These are phyloP conservation scores for Spisula subtruncata DNA, from an alignment of 2,888 invertebrate genomes.

Conservation along the genomic window DNA sequence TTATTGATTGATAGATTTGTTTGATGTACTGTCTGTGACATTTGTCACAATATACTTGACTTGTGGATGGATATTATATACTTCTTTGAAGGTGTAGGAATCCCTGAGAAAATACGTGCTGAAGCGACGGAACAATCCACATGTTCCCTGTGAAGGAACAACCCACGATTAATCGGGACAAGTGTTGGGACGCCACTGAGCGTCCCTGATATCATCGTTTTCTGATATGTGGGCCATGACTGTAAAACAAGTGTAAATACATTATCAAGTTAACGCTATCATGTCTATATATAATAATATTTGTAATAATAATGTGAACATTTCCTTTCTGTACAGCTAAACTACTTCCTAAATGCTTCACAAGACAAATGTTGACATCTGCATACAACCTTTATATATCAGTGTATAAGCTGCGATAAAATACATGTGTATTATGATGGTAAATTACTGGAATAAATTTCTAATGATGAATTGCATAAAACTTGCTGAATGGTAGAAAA, in stretches of 20 bases:
- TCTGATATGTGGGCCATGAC: conserved; percentile 65
- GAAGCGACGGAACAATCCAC: too few species aligned
- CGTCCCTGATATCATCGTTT: conserved; percentile 62
- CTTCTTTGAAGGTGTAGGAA: conserved; percentile 68
- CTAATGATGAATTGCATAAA: too few species aligned
- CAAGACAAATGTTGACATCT: conserved; percentile 34
- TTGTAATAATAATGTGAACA: conserved; percentile 19
- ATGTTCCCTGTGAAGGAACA: too few species aligned
- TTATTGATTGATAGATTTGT: background rate
- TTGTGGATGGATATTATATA: conserved; percentile 66
- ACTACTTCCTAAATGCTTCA: conserved; percentile 2
- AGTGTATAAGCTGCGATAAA: too few species aligned
- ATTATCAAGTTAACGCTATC: conserved; percentile 45
- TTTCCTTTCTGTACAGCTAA: conserved; percentile 30
- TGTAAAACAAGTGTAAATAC: conserved; percentile 64
- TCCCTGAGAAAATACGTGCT: conserved; percentile 19
- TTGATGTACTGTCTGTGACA: conserved; percentile 6
- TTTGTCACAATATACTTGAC: conserved; percentile 43
- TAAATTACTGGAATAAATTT: too few species aligned
- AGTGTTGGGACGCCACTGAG: conserved; percentile 55
- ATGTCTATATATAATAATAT: conserved; percentile 31
- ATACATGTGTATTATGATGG: too few species aligned
- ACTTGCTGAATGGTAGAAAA: too few species aligned
- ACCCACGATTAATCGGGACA: conserved; percentile 55
- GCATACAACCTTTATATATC: background rate